A percentile compares a stretch with the other conserved stretches of the same genome.
Conservation (phyloP, 2,888 invertebrate species). For the Hydroisotoma schaefferi region DNA sequence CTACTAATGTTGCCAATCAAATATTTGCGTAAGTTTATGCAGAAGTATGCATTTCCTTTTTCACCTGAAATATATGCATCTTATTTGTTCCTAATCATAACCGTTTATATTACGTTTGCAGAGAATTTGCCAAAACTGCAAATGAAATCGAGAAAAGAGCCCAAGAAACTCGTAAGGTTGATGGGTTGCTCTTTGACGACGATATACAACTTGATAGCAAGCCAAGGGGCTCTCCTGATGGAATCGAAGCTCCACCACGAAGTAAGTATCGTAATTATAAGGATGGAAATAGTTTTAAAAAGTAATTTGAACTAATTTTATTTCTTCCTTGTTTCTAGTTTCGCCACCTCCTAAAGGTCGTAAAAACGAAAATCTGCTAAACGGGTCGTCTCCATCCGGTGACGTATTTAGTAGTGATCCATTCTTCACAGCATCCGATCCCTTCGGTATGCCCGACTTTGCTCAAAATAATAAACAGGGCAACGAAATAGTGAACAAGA, state of each 20-base stretch:
- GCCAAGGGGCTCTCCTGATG: slow-evolving; percentile 41
- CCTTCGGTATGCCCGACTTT: slow-evolving; percentile 81
- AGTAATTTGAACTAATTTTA: background rate
- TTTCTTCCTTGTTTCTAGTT: slow-evolving; percentile 60
- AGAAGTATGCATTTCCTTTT: slow-evolving; percentile 24
- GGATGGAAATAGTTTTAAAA: background rate
- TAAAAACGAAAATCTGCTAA: slow-evolving; percentile 34
- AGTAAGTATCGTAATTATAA: slow-evolving; percentile 29
- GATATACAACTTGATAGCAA: slow-evolving; percentile 30
- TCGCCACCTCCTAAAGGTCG: slow-evolving; percentile 76
- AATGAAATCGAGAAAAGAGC: slow-evolving; percentile 48
- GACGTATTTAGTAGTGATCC: slow-evolving; percentile 79
- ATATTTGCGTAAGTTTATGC: slow-evolving; percentile 48
- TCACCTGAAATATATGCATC: background rate
- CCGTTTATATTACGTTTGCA: slow-evolving; percentile 11
- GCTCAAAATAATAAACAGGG: slow-evolving; percentile 18
- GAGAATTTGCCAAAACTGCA: slow-evolving; percentile 47
- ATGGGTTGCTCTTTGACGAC: slow-evolving; percentile 39
- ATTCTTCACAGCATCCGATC: slow-evolving; percentile 63
- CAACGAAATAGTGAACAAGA: slow-evolving; percentile 32
- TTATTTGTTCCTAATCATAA: background rate
- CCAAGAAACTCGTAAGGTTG: slow-evolving; percentile 37
- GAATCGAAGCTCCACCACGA: slow-evolving; percentile 46
- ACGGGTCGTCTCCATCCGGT: slow-evolving; percentile 52
- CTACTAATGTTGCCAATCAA: slow-evolving; percentile 44